Evolutionary conservation across 2,888 invertebrate genomes (phyloP), one percentile per base, ranked within the genome.

Genomic region (Nematopogon swammerdamellus): DNA sequence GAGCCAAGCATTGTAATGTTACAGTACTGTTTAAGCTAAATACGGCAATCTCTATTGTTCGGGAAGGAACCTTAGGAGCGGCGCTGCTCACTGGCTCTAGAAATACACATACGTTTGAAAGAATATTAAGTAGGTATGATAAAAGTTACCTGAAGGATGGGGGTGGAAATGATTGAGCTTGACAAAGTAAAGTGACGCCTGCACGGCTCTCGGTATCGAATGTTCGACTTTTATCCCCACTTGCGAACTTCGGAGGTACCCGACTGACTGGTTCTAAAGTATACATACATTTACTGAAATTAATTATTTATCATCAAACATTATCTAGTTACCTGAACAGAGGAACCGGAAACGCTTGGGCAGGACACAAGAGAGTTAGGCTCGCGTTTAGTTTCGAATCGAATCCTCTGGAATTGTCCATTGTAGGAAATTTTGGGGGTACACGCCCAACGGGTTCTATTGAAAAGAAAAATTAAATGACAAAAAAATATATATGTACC

Each of bases 91-190:
- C 77, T 43, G 88, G 88, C 59, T 88, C 88, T 88, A 73, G 42
- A 46, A 14, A 18, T 14, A 36, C 8, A 42, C 29, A 19, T 8
- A 45, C 18, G 16, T 16, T 43, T 17, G 29, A 19, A 52, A 50
- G 55, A 51, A 52, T n/a, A n/a, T n/a, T n/a, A n/a, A n/a, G n/a
- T n/a, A n/a, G n/a, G n/a, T n/a, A 46, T 49, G 46, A 47, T 52
- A 46, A 46, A 47, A 54, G 56, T 63, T 81, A 85, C 84, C 84
- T 84, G 83, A 79, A 84, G 61, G 79, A 67, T 59, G 85, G 84
- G 64, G 86, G 84, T 60, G 90, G 90, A 69, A 83, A 88, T 60
- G 87, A 89, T 80, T 91, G 89, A 52, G 89, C 88, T 58, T 87
- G 88, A 65, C 89, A 90, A 63, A 88, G 74, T 58, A 89, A 64